A percentile compares a stretch with the other conserved stretches of the same genome.
These are phyloP conservation scores for Cosmia trapezina DNA, from an alignment of 2,888 invertebrate species.

Conservation along the genomic window DNA sequence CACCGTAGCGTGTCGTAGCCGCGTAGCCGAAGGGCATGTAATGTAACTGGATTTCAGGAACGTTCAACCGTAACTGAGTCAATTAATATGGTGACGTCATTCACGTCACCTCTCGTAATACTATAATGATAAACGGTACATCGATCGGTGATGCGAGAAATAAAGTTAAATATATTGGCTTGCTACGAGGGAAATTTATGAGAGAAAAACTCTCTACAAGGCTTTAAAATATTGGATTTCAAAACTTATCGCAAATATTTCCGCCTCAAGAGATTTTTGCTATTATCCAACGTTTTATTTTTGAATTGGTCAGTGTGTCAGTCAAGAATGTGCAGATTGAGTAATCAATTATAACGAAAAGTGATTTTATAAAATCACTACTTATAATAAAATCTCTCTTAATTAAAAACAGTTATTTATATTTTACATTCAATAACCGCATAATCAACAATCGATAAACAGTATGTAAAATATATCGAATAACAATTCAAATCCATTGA, in stretches of 20 bases:
- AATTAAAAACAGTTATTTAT: not conserved
- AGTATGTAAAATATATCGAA: conserved; percentile 1
- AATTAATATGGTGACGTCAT: conserved; percentile 63
- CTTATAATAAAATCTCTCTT: not conserved
- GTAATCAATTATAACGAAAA: not conserved
- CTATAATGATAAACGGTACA: conserved; percentile 32
- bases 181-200: not conserved
- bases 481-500: conserved; percentile 1
- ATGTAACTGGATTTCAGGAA: conserved; percentile 64
- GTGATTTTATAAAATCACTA: not conserved
- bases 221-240: not conserved
- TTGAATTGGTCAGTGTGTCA: not conserved
- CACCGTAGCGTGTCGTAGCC: conserved; percentile 54
- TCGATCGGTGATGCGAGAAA: conserved; percentile 28
- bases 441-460: not conserved
- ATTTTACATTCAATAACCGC: not conserved
- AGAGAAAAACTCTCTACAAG: not conserved
- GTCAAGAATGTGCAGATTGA: not conserved
- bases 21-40: conserved; percentile 63
- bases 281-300: no score
- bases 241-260: not conserved
- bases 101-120: conserved; percentile 44
- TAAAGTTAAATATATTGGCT: conserved; percentile 11
- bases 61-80: conserved; percentile 58
- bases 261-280: no score